Evolutionary conservation across 2,113 vertebrate genomes (phyloP).

Genomic region (Scalopus aquaticus): DNA sequence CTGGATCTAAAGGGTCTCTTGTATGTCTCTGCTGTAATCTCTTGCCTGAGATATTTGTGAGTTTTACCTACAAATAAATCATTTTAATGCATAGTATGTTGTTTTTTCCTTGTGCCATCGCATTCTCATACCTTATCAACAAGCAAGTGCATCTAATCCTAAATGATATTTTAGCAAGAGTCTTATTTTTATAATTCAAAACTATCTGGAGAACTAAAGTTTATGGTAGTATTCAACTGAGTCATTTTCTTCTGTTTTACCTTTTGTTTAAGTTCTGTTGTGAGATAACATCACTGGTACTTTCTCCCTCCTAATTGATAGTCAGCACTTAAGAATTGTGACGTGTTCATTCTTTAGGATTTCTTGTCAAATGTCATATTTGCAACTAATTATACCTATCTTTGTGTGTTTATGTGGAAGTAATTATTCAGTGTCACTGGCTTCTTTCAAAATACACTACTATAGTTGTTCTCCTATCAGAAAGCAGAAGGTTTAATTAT

Average conservation of each 20-base stretch:
- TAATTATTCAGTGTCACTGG: background rate
- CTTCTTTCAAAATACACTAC: constrained; percentile 7
- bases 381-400: background rate
- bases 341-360: constrained; percentile 25
- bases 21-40: background rate
- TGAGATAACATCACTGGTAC: background rate
- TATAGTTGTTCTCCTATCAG: background rate
- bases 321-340: constrained; percentile 1
- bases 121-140: background rate
- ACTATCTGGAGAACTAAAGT: background rate
- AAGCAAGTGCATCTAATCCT: background rate
- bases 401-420: constrained; percentile 18
- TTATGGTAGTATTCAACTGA: background rate
- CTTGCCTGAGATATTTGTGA: background rate
- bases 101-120: background rate
- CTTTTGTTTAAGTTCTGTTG: constrained; percentile 23
- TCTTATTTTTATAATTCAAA: constrained; percentile 12
- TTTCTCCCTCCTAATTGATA: background rate
- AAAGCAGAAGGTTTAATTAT: constrained; percentile 1
- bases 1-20: background rate
- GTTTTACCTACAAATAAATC: too few species aligned
- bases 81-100: too few species aligned
- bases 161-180: constrained; percentile 1
- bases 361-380: constrained; percentile 32
- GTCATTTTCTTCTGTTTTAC: background rate